Conservation (phyloP, 2,888 invertebrate species). For the Gisinianus flammeolus region DNA sequence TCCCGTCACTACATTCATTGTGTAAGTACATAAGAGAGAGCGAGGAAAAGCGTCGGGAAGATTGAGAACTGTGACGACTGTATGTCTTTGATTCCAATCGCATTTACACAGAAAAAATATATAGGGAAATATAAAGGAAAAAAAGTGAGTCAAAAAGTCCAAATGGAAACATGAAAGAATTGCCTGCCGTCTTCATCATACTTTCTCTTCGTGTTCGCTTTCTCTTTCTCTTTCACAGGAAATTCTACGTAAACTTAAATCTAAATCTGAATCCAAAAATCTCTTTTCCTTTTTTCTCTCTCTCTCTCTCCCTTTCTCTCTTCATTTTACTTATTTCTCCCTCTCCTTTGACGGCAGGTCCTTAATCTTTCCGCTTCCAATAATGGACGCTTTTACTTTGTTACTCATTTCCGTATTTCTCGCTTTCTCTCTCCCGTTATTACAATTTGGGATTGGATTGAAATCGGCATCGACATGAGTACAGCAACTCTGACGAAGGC, state of each 20-base stretch:
- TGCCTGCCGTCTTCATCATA: neutral
- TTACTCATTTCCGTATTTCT: neutral
- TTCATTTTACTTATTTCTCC: neutral
- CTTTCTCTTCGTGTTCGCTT: neutral
- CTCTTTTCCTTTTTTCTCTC: neutral
- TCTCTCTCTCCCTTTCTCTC: neutral
- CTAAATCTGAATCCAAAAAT: neutral
- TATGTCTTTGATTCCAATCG: too few relatives aligned
- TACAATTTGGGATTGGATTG: too few relatives aligned
- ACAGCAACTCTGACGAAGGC: neutral
- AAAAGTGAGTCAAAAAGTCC: neutral
- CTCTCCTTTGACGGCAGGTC: neutral
- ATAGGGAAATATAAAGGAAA: neutral
- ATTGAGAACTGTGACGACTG: too few relatives aligned
- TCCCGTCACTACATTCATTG: too few relatives aligned
- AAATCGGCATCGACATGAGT: too few relatives aligned
- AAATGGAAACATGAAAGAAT: neutral
- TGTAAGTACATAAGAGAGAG: too few relatives aligned
- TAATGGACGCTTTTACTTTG: constrained; percentile 22
- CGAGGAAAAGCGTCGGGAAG: too few relatives aligned
- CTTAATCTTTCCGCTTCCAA: constrained; percentile 9
- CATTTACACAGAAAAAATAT: too few relatives aligned
- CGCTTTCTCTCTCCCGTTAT: constrained; percentile 4
- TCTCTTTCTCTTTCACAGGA: neutral
- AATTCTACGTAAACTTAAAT: neutral